These are phyloP conservation scores for Aleiodes testaceus DNA, from an alignment of 2,888 invertebrate genomes.

Conservation along the genomic window DNA sequence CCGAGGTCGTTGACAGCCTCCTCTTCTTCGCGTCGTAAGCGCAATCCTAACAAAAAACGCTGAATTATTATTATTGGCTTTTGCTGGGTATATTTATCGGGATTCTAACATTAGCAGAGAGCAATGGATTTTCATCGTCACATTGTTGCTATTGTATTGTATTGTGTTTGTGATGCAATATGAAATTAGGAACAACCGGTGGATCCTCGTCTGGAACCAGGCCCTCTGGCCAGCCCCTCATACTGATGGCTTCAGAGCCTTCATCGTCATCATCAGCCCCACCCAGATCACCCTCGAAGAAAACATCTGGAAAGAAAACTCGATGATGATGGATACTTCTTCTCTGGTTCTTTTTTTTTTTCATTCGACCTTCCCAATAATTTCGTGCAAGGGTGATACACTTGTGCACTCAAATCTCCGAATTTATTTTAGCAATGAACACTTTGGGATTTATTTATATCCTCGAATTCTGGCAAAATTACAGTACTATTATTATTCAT, in stretches of 20 bases:
- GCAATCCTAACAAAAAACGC: conserved; percentile 73
- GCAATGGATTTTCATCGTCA: conserved; percentile 24
- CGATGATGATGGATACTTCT: conserved; percentile 63
- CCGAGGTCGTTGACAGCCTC: conserved; percentile 51
- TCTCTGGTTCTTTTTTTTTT: too few species aligned
- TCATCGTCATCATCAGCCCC: conserved; percentile 48
- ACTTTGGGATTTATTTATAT: too few species aligned
- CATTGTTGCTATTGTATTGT: conserved; percentile 17
- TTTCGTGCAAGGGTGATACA: too few species aligned
- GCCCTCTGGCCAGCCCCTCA: conserved; percentile 85
- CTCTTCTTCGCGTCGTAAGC: conserved; percentile 56
- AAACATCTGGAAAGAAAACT: conserved; percentile 69
- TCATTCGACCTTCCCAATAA: too few species aligned
- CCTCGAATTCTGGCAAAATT: too few species aligned
- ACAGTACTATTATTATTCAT: too few species aligned
- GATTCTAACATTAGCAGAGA: too few species aligned
- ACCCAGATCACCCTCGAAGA: conserved; percentile 51
- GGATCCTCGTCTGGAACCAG: conserved; percentile 75
- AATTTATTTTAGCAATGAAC: too few species aligned
- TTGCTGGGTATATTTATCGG: background rate
- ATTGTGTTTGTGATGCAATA: conserved; percentile 45
- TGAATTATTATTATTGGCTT: conserved; percentile 57
- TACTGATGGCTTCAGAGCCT: conserved; percentile 70
- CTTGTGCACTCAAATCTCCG: too few species aligned
- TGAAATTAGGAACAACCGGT: conserved; percentile 45